Evolutionary conservation across 2,797 vertebrate species (phyloP), one percentile per base, ranked within the genome.

Genomic region (Molossus molossus): DNA sequence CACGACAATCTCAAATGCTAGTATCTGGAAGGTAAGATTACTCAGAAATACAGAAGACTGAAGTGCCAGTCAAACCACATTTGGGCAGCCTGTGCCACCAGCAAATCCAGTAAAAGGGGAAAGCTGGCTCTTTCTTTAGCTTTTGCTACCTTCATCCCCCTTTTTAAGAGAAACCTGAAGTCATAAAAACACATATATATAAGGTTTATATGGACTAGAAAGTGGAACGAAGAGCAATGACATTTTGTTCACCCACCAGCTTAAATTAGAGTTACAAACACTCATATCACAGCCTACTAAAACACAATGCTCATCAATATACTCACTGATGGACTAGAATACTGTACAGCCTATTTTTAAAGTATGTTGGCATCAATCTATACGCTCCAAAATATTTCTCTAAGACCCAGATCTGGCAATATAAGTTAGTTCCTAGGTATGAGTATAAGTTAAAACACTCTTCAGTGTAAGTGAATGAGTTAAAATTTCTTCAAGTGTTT

Each of bases 161-260:
- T 53, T 92, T 90, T 69, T 65, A 82, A 81, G 70, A 95, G 40
- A 94, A 94, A 95, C 3, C 65, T 77, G 77, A 96, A 91, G 91
- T 80, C 33, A 57, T 69, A 95, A 90, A 90, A 67, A 90, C 25
- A 70, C n/a, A 65, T 37, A 92, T 91, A 94, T 29, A 84, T 0
- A 92, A 82, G 20, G 25, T 69, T 83, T 64, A 40, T 40, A 2
- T 45, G 25, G 29, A n/a, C 21, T 87, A 92, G 50, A 82, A 88
- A 90, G 33, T 53, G 6, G 11, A 95, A 94, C 58, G 33, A 90
- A 95, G 17, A 60, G 8, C 40, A 95, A 60, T 92, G 77, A 87
- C n/a, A 91, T 45, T 85, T 73, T 93, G 69, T 60, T 80, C 1
- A 64, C 37, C 40, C 11, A 58, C 18, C 62, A 88, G 33, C 18